Evolutionary conservation across 2,113 vertebrate species (phyloP).

Genomic region (Grammomys dolichurus): DNA sequence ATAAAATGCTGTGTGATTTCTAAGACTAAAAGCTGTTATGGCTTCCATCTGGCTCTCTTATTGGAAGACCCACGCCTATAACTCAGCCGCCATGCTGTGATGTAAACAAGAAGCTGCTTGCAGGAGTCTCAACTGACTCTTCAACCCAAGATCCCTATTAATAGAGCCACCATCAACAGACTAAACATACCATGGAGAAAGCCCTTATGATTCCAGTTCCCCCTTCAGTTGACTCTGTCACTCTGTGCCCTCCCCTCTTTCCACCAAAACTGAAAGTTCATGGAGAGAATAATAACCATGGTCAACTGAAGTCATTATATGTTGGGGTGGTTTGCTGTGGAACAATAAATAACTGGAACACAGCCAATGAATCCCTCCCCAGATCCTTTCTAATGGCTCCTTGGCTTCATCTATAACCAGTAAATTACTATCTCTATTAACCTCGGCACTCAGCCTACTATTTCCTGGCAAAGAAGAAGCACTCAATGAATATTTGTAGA

Average conservation of each 20-base stretch:
- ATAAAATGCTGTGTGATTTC: background rate
- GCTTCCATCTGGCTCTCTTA: background rate
- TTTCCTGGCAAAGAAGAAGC: background rate
- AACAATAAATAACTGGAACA: background rate
- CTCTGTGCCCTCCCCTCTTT: background rate
- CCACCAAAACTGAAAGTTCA: background rate
- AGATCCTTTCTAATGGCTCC: background rate
- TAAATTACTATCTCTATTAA: background rate
- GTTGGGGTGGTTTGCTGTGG: background rate
- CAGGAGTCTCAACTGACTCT: background rate
- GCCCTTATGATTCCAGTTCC: background rate
- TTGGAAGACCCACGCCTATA: background rate
- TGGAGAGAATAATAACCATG: background rate
- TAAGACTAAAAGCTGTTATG: background rate
- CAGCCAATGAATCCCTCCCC: background rate
- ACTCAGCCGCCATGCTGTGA: background rate
- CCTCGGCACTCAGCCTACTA: background rate
- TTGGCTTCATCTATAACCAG: background rate
- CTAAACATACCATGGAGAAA: background rate
- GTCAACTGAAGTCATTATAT: constrained; percentile 2
- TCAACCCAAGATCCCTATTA: background rate
- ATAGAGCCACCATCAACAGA: background rate
- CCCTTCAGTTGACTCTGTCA: background rate
- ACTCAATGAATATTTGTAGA: background rate
- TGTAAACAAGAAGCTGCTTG: background rate